Evolutionary conservation across 2,797 vertebrate species (phyloP).

Genomic region (Cryptoblepharus egeriae): DNA sequence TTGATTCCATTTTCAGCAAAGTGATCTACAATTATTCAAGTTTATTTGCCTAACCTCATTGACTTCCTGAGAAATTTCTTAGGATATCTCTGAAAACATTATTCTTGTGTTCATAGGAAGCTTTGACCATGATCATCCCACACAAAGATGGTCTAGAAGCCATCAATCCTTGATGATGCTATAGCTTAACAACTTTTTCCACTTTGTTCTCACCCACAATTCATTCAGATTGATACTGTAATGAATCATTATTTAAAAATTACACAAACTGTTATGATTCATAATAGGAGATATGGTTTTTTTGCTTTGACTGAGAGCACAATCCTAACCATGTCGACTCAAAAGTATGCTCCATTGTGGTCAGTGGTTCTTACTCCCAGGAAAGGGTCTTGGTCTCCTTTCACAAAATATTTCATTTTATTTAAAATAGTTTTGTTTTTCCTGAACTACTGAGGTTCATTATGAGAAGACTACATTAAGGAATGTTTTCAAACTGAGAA

Average conservation of each 20-base stretch:
- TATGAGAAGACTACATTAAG: conserved; percentile 1
- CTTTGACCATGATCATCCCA: background rate
- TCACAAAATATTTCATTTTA: background rate
- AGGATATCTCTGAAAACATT: background rate
- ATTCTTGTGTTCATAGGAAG: background rate
- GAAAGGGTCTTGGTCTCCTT: conserved; percentile 1
- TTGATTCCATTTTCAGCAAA: too few relatives aligned
- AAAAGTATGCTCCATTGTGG: too few relatives aligned
- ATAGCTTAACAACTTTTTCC: background rate
- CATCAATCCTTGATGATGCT: background rate
- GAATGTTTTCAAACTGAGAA: conserved; percentile 3
- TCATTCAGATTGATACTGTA: background rate
- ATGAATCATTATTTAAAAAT: background rate
- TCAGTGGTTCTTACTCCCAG: too few relatives aligned
- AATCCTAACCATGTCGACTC: too few relatives aligned
- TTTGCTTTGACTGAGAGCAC: conserved; percentile 2
- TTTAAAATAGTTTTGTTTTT: background rate
- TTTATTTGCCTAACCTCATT: background rate
- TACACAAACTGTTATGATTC: too few relatives aligned
- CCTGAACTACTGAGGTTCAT: background rate
- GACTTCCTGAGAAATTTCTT: background rate
- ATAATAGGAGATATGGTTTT: background rate
- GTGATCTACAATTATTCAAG: too few relatives aligned
- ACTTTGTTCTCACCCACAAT: background rate
- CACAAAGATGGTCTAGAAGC: background rate